Percentiles rank a stretch among this genome's conserved stretches.
These are phyloP conservation scores for Apodemia duryi DNA, from an alignment of 2,888 invertebrate genomes.

Conservation along the genomic window DNA sequence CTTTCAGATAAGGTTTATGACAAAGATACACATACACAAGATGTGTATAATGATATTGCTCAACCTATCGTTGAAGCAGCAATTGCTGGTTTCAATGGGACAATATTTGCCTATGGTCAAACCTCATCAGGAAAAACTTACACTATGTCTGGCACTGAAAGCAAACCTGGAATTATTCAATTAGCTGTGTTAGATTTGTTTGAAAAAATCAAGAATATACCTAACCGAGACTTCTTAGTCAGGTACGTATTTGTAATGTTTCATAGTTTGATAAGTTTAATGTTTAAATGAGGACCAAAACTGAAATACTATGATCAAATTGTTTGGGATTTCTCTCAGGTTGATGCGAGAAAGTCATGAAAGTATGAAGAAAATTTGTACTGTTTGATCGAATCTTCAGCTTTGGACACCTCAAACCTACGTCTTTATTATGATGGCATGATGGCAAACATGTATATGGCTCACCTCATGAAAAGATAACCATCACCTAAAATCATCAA, in stretches of 20 bases:
- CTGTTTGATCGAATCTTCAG: no score
- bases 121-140: constrained; percentile 94
- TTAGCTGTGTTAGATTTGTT: constrained; percentile 86
- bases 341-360: no score
- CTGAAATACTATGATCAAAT: no score
- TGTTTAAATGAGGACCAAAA: no score
- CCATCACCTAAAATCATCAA: no score
- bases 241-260: constrained; percentile 54
- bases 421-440: no score
- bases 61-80: constrained; percentile 85
- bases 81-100: constrained; percentile 89
- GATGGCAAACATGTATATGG: no score
- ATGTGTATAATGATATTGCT: constrained; percentile 83
- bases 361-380: no score
- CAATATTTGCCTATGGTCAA: constrained; percentile 95
- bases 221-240: constrained; percentile 86
- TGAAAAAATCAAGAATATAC: constrained; percentile 79
- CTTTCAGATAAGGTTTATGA: constrained; percentile 87
- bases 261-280: no score
- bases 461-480: no score
- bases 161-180: constrained; percentile 86
- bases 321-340: no score
- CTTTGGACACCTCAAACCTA: no score
- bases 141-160: constrained; percentile 87
- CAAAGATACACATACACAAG: constrained; percentile 73